These are phyloP conservation scores for Dermolepida albohirtum DNA, from an alignment of 2,888 invertebrate genomes.

Conservation along the genomic window DNA sequence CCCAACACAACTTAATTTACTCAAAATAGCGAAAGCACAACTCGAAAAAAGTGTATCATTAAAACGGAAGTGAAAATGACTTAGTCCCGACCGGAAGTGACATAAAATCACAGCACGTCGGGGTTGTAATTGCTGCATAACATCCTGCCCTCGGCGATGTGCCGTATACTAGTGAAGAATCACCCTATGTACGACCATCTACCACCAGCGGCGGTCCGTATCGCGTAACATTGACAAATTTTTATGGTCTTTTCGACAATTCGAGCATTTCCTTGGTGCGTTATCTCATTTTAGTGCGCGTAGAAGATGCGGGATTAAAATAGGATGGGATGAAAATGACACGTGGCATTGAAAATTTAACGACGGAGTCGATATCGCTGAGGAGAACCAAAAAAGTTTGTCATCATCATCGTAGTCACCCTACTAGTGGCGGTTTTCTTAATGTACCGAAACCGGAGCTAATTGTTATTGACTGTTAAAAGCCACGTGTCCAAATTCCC, in stretches of 20 bases:
- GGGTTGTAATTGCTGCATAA: constrained; percentile 62
- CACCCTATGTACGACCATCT: neutral
- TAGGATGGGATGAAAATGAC: neutral
- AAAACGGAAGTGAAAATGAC: constrained; percentile 54
- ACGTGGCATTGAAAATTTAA: constrained; percentile 24
- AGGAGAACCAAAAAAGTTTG: constrained; percentile 9
- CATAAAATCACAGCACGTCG: constrained; percentile 61
- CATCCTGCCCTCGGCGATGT: constrained; percentile 52
- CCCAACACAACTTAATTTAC: too few species aligned
- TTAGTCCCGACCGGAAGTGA: constrained; percentile 56
- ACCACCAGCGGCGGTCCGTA: too few species aligned
- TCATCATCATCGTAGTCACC: constrained; percentile 4
- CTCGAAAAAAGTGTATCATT: constrained; percentile 36
- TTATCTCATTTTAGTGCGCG: neutral
- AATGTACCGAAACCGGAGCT: constrained; percentile 64
- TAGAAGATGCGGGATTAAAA: neutral
- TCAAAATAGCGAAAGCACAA: neutral
- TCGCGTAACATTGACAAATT: constrained; percentile 30
- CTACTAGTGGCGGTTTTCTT: constrained; percentile 54
- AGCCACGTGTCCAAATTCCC: neutral
- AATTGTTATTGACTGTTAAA: constrained; percentile 56
- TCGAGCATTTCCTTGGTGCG: constrained; percentile 7
- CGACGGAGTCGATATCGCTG: neutral
- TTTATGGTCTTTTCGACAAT: constrained; percentile 31
- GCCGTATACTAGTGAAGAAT: constrained; percentile 47